Conservation (phyloP, 2,797 vertebrate genomes). For the Phalanger gymnotis region DNA sequence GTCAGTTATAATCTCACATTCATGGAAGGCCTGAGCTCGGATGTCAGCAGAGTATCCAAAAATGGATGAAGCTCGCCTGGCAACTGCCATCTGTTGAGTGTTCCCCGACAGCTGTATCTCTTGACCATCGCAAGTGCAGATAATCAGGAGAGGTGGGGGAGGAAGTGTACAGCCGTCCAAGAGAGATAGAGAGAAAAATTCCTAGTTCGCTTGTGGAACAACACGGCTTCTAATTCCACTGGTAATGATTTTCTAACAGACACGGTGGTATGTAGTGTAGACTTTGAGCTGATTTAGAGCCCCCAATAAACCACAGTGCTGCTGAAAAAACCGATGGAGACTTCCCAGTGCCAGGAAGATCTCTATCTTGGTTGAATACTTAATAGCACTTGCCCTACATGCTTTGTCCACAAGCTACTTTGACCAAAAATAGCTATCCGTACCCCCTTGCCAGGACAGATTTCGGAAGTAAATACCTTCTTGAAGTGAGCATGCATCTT, state of each 20-base stretch:
- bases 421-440: conserved; percentile 61
- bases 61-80: conserved; percentile 79
- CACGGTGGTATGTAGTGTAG: conserved; percentile 76
- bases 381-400: conserved; percentile 76
- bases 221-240: conserved; percentile 84
- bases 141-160: conserved; percentile 77
- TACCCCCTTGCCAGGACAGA: conserved; percentile 42
- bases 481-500: conserved; percentile 44
- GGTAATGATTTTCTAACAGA: conserved; percentile 87
- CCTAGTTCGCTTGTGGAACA: conserved; percentile 72
- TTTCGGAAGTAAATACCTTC: conserved; percentile 69
- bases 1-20: conserved; percentile 80
- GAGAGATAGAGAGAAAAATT: conserved; percentile 64
- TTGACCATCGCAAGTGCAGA: conserved; percentile 79
- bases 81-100: conserved; percentile 86
- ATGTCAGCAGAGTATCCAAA: conserved; percentile 82
- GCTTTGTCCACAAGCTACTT: conserved; percentile 77
- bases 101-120: conserved; percentile 87
- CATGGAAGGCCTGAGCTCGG: conserved; percentile 79
- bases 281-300: conserved; percentile 82
- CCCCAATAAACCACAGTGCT: conserved; percentile 82
- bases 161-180: conserved; percentile 64
- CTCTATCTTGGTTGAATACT: conserved; percentile 79
- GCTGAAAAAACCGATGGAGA: conserved; percentile 82
- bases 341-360: conserved; percentile 78